Conservation (phyloP, 2,797 vertebrate species). For the Anguilla megastoma region DNA sequence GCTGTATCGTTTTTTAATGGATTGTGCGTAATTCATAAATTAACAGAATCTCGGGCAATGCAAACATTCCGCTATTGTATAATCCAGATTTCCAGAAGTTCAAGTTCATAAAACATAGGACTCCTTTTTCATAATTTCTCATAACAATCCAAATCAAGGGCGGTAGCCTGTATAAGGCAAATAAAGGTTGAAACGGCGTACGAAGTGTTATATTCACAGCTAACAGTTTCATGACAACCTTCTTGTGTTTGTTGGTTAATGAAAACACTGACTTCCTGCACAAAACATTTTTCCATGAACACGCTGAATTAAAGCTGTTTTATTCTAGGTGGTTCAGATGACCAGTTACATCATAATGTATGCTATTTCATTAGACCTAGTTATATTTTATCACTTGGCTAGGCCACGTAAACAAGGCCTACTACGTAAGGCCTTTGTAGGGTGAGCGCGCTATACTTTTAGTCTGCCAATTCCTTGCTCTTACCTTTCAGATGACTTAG, state of each 20-base stretch:
- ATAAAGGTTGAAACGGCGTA: neutral
- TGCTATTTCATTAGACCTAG: neutral
- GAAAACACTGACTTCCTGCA: neutral
- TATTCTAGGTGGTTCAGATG: neutral
- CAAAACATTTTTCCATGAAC: neutral
- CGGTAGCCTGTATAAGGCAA: neutral
- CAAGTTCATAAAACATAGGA: neutral
- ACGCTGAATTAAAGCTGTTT: neutral
- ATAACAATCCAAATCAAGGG: neutral
- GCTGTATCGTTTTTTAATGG: neutral
- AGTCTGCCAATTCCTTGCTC: neutral
- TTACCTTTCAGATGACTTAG: constrained; percentile 10
- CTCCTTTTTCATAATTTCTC: neutral
- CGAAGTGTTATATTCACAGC: neutral
- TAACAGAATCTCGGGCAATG: neutral
- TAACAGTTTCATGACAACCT: neutral
- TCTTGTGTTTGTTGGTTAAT: neutral
- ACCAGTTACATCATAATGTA: neutral
- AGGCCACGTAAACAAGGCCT: neutral
- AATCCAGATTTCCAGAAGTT: constrained; percentile 6
- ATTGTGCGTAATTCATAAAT: neutral
- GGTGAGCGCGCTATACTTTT: neutral
- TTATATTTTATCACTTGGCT: neutral
- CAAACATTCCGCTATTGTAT: neutral
- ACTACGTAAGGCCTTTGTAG: neutral